Evolutionary conservation across 2,797 vertebrate species (phyloP).

Genomic region (Sciaenops ocellatus): DNA sequence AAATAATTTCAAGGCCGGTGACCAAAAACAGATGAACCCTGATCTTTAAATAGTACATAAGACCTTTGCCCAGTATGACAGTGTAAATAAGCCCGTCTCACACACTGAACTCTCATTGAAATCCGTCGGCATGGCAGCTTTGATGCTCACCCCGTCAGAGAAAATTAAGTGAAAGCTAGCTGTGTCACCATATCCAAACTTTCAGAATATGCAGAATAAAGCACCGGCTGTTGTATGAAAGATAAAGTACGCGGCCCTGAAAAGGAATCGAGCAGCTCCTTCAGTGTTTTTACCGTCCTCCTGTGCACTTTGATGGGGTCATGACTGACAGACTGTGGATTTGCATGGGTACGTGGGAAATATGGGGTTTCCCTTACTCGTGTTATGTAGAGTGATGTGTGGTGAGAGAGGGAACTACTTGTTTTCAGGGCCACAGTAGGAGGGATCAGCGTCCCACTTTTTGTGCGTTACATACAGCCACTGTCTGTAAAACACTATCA

Average conservation of each 20-base stretch:
- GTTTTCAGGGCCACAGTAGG: constrained; percentile 13
- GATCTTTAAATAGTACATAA: constrained; percentile 1
- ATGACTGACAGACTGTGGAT: constrained; percentile 1
- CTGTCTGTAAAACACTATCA: background rate
- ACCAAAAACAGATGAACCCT: constrained; percentile 19
- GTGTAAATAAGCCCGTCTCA: constrained; percentile 24
- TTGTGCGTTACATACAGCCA: constrained; percentile 17
- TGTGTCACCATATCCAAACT: constrained; percentile 30
- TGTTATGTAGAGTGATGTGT: background rate
- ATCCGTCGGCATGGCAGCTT: constrained; percentile 13
- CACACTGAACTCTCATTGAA: background rate
- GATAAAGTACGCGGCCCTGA: constrained; percentile 23
- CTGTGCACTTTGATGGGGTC: constrained; percentile 31
- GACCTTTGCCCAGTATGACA: background rate
- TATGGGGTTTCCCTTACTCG: background rate
- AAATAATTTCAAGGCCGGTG: constrained; percentile 1
- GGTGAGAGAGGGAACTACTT: background rate
- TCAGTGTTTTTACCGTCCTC: constrained; percentile 53
- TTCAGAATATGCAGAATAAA: constrained; percentile 35
- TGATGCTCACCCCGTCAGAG: constrained; percentile 11
- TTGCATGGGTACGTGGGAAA: constrained; percentile 8
- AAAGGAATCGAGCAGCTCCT: constrained; percentile 20
- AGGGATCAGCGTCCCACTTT: background rate
- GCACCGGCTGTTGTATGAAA: constrained; percentile 8
- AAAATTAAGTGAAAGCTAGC: background rate